A percentile compares a stretch with the other conserved stretches of the same genome.
Evolutionary conservation across 2,113 vertebrate species (phyloP).

Genomic region (Caloenas nicobarica): DNA sequence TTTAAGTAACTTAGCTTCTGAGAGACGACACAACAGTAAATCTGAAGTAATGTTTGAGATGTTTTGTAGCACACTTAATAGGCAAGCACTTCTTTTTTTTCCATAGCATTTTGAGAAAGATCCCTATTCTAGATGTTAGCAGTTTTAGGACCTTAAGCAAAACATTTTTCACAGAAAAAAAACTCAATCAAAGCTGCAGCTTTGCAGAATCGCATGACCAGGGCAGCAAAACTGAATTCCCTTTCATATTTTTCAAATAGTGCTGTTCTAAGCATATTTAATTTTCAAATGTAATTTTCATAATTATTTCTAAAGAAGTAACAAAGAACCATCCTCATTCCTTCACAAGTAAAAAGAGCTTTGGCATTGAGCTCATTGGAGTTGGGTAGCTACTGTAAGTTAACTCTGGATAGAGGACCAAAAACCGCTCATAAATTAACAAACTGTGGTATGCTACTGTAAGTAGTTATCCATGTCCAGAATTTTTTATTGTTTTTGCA

Average conservation of each 20-base stretch:
- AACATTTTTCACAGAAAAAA: neutral
- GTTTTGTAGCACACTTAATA: neutral
- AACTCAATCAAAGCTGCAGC: neutral
- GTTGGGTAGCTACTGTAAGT: neutral
- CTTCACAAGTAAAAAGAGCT: neutral
- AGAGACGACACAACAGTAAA: neutral
- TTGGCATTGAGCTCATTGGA: neutral
- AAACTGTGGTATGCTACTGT: neutral
- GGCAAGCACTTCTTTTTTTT: neutral
- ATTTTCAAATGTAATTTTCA: neutral
- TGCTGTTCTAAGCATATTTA: neutral
- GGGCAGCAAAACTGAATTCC: neutral
- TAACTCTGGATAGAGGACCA: neutral
- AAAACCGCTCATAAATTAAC: neutral
- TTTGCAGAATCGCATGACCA: neutral
- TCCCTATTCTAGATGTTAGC: neutral
- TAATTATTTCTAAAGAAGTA: neutral
- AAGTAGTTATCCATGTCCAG: conserved; percentile 18
- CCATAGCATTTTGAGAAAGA: neutral
- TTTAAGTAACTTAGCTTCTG: neutral
- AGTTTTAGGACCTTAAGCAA: neutral
- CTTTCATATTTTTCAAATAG: neutral
- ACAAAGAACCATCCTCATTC: neutral
- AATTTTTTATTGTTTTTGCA: conserved; percentile 9
- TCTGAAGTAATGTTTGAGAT: neutral